phyloP scores from a whole-genome alignment of 1,140 invertebrate genomes.

The Drosophila ambigua region DNA sequence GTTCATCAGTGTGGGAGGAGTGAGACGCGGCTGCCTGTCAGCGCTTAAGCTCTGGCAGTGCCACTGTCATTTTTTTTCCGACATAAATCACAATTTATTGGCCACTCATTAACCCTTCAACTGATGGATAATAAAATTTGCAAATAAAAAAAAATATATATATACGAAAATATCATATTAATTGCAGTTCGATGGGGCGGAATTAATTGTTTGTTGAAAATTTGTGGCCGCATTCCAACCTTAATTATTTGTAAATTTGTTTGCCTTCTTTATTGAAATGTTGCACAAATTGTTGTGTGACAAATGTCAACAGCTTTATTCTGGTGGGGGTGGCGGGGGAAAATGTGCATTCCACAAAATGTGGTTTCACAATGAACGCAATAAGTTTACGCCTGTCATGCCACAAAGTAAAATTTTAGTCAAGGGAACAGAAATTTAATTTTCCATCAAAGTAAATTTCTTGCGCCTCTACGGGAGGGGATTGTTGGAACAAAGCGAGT shows the following conservation, averaged over 20 bases:
- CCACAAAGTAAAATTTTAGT: constrained; percentile 20
- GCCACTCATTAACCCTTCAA: constrained; percentile 60
- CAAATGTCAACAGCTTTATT: constrained; percentile 7
- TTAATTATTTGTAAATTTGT: constrained; percentile 20
- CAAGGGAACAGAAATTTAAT: constrained; percentile 35
- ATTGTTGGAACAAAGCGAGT: constrained; percentile 7
- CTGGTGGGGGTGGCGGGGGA: too few species aligned
- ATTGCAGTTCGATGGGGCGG: constrained; percentile 21
- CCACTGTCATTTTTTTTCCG: constrained; percentile 24
- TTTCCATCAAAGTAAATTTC: constrained; percentile 35
- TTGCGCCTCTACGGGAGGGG: too few species aligned
- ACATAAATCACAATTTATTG: constrained; percentile 61
- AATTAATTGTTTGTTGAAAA: constrained; percentile 18
- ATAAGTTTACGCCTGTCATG: constrained; percentile 11
- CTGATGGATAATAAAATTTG: constrained; percentile 33
- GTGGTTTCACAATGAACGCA: too few species aligned
- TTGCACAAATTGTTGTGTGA: constrained; percentile 13
- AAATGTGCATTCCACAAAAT: constrained; percentile 4
- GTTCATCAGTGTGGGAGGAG: constrained; percentile 48
- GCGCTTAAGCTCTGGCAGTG: constrained; percentile 37
- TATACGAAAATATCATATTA: constrained; percentile 25
- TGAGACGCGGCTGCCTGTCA: constrained; percentile 17
- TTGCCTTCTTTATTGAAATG: constrained; percentile 4
- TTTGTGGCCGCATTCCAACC: constrained; percentile 3
- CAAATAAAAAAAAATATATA: constrained; percentile 6